A percentile compares a stretch with the other conserved stretches of the same genome.
Conservation (phyloP, 2,113 vertebrate genomes). For the Gallinago jamesoni region DNA sequence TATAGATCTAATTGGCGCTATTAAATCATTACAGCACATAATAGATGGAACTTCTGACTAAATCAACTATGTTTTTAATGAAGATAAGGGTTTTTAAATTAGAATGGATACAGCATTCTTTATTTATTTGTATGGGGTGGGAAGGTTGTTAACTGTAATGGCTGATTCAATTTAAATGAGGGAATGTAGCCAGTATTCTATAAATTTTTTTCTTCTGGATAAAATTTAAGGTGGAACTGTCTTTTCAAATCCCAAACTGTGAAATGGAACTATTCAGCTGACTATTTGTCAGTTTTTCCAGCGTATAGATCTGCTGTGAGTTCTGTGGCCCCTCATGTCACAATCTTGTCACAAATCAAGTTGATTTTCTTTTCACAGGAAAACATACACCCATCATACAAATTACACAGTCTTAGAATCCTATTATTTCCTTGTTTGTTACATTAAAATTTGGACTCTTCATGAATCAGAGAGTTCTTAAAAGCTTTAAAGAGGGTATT, state of each 20-base stretch:
- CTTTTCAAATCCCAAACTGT: background rate
- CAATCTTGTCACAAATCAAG: background rate
- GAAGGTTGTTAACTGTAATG: conserved; percentile 31
- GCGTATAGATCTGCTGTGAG: background rate
- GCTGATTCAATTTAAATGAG: conserved; percentile 22
- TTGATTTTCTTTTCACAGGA: background rate
- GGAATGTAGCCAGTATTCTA: background rate
- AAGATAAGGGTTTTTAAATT: conserved; percentile 57
- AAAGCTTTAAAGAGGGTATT: background rate
- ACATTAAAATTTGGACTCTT: background rate
- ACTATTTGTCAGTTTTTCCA: background rate
- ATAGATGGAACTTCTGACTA: conserved; percentile 62
- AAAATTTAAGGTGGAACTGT: conserved; percentile 32
- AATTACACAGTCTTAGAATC: background rate
- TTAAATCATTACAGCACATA: conserved; percentile 60
- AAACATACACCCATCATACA: background rate
- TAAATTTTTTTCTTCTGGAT: background rate
- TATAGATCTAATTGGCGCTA: conserved; percentile 50
- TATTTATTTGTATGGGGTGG: conserved; percentile 13
- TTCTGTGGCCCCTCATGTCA: background rate
- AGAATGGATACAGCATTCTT: conserved; percentile 43
- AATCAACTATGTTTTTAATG: conserved; percentile 58
- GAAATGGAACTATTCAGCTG: background rate
- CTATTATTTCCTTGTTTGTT: background rate
- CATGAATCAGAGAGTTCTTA: background rate